Conservation (phyloP, 2,797 vertebrate genomes). For the Acipenser oxyrinchus region DNA sequence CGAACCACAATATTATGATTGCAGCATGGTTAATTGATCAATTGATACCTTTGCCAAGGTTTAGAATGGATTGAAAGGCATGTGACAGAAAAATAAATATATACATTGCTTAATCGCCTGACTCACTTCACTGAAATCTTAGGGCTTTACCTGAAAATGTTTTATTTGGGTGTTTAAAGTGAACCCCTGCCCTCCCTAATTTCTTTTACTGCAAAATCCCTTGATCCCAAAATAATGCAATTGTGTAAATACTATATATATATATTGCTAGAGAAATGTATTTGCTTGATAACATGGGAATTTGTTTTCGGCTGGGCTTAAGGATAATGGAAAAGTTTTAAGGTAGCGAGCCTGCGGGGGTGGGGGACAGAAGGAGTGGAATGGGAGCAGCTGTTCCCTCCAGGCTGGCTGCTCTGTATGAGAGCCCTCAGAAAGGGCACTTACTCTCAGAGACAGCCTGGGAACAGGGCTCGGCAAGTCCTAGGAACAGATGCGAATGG, state of each 20-base stretch:
- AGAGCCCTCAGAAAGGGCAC: conserved; percentile 15
- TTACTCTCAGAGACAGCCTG: conserved; percentile 18
- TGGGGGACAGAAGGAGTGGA: not conserved
- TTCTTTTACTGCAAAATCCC: not conserved
- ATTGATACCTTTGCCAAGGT: not conserved
- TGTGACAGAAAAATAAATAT: no score
- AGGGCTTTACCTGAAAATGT: no score
- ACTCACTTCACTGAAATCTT: no score
- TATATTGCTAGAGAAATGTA: not conserved
- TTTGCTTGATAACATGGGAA: no score
- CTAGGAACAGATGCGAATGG: not conserved
- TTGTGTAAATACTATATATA: not conserved
- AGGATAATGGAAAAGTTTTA: no score
- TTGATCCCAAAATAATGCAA: not conserved
- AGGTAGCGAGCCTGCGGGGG: not conserved
- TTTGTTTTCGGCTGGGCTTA: no score
- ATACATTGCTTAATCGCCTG: no score
- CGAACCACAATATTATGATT: no score
- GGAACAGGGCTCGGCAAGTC: not conserved
- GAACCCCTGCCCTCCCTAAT: not conserved
- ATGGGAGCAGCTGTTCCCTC: conserved; percentile 17
- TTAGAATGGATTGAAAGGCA: not conserved
- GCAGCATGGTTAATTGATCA: no score
- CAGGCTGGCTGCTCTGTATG: conserved; percentile 6
- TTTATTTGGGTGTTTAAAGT: no score